These are phyloP conservation scores for Loxodonta africana DNA, from an alignment of 2,113 vertebrate species.

Conservation along the genomic window DNA sequence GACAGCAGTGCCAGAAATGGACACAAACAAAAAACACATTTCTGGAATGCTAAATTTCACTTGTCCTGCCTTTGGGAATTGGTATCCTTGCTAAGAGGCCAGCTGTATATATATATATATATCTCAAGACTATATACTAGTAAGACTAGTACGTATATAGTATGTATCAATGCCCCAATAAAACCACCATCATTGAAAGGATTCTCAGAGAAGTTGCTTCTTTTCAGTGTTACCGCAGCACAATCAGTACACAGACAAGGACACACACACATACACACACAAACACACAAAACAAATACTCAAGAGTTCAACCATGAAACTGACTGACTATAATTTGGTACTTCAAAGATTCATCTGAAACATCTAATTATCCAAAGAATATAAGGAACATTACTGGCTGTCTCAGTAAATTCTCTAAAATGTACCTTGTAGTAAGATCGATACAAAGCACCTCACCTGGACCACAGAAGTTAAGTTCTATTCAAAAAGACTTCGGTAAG, in stretches of 20 bases:
- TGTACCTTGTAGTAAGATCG: background rate
- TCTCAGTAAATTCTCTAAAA: background rate
- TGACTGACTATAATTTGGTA: background rate
- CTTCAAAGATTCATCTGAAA: conserved; percentile 30
- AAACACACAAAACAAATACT: background rate
- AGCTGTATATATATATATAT: background rate
- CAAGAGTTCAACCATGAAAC: background rate
- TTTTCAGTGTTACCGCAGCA: background rate
- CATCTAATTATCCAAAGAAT: background rate
- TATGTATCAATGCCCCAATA: background rate
- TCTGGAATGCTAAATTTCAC: background rate
- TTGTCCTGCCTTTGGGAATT: background rate
- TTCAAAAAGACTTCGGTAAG: background rate
- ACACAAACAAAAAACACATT: conserved; percentile 7
- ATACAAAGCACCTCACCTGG: background rate
- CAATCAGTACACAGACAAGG: too few relatives aligned
- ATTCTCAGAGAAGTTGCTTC: background rate
- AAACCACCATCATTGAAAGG: background rate
- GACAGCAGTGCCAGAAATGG: background rate
- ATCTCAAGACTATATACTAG: too few relatives aligned
- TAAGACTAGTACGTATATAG: background rate
- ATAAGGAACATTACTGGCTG: background rate
- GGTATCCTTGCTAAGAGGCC: background rate
- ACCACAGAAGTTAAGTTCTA: background rate
- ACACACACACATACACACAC: background rate